Percentiles rank a stretch among this genome's conserved stretches.
Conservation (phyloP, 1,140 invertebrate genomes). For the Calliopsis andreniformis region DNA sequence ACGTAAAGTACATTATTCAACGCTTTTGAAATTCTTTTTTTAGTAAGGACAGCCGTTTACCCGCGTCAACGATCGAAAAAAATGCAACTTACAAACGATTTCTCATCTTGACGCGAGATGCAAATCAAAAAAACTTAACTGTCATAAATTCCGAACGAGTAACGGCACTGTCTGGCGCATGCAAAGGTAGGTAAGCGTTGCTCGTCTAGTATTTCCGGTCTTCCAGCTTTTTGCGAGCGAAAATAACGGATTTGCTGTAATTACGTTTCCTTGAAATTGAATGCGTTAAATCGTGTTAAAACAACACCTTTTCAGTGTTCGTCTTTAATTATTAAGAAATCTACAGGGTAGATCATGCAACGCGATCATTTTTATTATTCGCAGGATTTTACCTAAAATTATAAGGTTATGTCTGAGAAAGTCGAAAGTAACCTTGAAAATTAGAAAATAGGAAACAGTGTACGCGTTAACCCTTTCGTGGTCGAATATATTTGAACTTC, state of each 20-base stretch:
- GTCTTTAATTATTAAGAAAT: conserved; percentile 3
- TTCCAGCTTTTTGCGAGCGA: background rate
- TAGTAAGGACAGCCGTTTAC: too few species aligned
- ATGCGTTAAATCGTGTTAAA: background rate
- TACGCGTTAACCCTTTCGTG: too few species aligned
- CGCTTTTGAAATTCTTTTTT: too few species aligned
- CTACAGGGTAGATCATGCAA: too few species aligned
- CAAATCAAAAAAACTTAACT: background rate
- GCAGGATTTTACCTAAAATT: too few species aligned
- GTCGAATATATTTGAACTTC: too few species aligned
- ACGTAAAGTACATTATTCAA: background rate
- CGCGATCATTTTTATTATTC: too few species aligned
- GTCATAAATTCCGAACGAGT: conserved; percentile 53
- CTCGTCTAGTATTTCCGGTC: conserved; percentile 25
- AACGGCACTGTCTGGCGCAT: conserved; percentile 54
- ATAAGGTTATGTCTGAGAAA: too few species aligned
- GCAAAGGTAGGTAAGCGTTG: conserved; percentile 24
- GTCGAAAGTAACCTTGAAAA: too few species aligned
- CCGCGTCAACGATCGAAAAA: background rate
- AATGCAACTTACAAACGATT: background rate
- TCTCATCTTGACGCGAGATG: background rate
- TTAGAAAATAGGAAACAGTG: too few species aligned
- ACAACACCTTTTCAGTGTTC: background rate
- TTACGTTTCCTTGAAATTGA: background rate
- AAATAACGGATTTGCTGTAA: conserved; percentile 34